Conservation (phyloP, 2,113 vertebrate species). For the Rhinolophus ferrumequinum region DNA sequence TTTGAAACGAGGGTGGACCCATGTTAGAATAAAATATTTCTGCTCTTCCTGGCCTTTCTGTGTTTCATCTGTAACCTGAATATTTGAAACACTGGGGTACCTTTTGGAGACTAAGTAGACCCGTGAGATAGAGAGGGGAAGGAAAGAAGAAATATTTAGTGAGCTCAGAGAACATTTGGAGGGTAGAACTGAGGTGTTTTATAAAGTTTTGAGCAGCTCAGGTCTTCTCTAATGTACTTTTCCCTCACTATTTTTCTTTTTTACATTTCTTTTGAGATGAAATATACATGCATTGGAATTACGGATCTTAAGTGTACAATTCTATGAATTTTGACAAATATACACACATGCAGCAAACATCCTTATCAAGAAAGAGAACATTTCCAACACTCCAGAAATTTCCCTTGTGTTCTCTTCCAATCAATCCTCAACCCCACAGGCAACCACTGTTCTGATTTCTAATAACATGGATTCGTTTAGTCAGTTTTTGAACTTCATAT, state of each 20-base stretch:
- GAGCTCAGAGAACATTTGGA: not conserved
- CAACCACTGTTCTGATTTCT: not conserved
- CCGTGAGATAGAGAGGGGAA: not conserved
- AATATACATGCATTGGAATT: not conserved
- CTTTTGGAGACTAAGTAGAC: not conserved
- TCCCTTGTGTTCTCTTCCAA: not conserved
- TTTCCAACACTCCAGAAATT: not conserved
- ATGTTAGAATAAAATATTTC: conserved; percentile 34
- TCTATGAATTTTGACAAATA: not conserved
- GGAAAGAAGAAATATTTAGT: not conserved
- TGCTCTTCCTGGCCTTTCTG: not conserved
- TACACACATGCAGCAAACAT: not conserved
- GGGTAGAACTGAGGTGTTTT: not conserved
- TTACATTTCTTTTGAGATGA: conserved; percentile 34
- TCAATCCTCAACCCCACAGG: not conserved
- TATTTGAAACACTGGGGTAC: not conserved
- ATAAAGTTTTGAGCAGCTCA: not conserved
- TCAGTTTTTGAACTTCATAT: conserved; percentile 36
- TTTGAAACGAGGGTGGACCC: not conserved
- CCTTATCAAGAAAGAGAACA: conserved; percentile 15
- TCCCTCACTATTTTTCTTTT: not conserved
- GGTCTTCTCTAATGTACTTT: not conserved
- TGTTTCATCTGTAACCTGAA: not conserved
- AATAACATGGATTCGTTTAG: conserved; percentile 2
- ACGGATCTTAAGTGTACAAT: not conserved